These are phyloP conservation scores for Amiota communis DNA, from an alignment of 2,888 invertebrate genomes.

Conservation along the genomic window DNA sequence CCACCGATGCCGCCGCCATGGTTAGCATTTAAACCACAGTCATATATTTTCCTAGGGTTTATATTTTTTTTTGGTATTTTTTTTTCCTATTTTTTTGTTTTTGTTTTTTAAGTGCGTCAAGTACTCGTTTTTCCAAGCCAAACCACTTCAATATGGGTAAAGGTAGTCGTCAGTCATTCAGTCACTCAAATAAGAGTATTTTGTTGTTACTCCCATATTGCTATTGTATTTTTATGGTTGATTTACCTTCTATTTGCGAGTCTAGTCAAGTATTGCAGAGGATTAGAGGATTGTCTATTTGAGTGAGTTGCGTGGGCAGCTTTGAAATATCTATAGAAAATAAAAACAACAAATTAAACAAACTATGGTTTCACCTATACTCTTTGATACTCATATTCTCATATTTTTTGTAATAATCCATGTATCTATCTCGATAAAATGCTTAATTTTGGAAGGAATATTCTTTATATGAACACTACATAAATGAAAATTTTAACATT, in stretches of 20 bases:
- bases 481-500: too few relatives aligned
- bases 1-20: constrained; percentile 34
- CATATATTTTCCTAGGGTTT: constrained; percentile 48
- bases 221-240: not conserved
- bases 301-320: too few relatives aligned
- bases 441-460: too few relatives aligned
- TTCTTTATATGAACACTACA: too few relatives aligned
- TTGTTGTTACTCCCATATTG: not conserved
- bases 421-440: too few relatives aligned
- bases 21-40: constrained; percentile 60
- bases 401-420: too few relatives aligned
- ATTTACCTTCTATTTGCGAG: not conserved
- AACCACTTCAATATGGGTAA: too few relatives aligned
- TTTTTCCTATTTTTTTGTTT: not conserved
- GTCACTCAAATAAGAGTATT: not conserved
- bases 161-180: too few relatives aligned
- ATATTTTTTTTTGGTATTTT: not conserved
- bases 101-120: not conserved
- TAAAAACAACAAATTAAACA: too few relatives aligned
- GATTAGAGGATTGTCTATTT: not conserved
- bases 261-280: not conserved
- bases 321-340: too few relatives aligned
- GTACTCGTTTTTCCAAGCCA: not conserved
- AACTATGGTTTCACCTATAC: too few relatives aligned
- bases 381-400: too few relatives aligned